Conservation (phyloP, 2,888 invertebrate genomes). For the Uropetala carovei region DNA sequence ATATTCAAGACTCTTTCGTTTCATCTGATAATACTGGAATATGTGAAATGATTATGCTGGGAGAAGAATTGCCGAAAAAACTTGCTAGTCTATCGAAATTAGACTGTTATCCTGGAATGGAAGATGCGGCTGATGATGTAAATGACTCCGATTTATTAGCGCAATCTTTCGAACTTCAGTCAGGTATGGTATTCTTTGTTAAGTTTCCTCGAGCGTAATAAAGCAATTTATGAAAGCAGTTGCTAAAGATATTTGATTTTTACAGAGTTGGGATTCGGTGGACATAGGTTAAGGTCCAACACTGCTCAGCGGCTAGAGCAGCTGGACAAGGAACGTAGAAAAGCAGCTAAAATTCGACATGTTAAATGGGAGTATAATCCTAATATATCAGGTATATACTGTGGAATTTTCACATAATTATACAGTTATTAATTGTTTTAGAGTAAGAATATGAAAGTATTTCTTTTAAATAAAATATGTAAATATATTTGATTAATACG, state of each 20-base stretch:
- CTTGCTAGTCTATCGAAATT: constrained; percentile 78
- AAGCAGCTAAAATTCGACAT: constrained; percentile 86
- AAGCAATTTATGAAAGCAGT: background rate
- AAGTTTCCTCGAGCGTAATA: background rate
- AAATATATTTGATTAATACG: background rate
- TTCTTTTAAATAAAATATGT: background rate
- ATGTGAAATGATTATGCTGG: constrained; percentile 94
- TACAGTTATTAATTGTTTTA: too few species aligned
- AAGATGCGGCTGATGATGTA: constrained; percentile 87
- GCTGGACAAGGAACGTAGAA: constrained; percentile 90
- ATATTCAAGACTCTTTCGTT: constrained; percentile 95
- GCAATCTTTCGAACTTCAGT: constrained; percentile 88
- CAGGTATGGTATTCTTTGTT: constrained; percentile 74
- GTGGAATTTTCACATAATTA: too few species aligned
- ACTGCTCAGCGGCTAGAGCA: constrained; percentile 93
- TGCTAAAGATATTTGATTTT: constrained; percentile 51
- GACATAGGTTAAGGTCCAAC: constrained; percentile 86
- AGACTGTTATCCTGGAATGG: constrained; percentile 86
- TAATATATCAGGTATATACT: constrained; percentile 74
- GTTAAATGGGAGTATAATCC: constrained; percentile 83
- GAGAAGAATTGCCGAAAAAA: constrained; percentile 86
- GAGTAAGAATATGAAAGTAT: background rate
- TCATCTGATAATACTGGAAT: constrained; percentile 95
- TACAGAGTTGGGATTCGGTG: constrained; percentile 76
- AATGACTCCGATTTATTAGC: constrained; percentile 81